Percentiles rank a stretch among this genome's conserved stretches.
Evolutionary conservation across 2,888 invertebrate genomes (phyloP).

Genomic region (Nemapogon koenigi): DNA sequence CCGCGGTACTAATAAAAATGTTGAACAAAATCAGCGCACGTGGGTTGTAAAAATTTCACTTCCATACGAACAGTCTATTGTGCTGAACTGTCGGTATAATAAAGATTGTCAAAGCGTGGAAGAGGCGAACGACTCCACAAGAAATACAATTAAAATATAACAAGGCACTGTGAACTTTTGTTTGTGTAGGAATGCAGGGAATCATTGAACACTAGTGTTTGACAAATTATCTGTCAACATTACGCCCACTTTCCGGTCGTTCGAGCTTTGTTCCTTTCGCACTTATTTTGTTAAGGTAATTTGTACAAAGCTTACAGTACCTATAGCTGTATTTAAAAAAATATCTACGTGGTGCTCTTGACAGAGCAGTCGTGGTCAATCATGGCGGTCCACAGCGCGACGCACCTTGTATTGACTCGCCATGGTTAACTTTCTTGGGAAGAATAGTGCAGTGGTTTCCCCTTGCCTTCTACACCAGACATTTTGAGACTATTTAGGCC

Average conservation of each 20-base stretch:
- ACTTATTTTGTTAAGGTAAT: no score
- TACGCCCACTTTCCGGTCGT: slow-evolving; percentile 34
- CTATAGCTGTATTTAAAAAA: no score
- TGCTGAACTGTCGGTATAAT: slow-evolving; percentile 5
- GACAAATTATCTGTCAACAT: slow-evolving; percentile 51
- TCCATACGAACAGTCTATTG: slow-evolving; percentile 5
- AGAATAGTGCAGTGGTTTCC: no score
- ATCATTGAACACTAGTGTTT: slow-evolving; percentile 47
- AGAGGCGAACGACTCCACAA: slow-evolving; percentile 17
- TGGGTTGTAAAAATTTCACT: slow-evolving; percentile 36
- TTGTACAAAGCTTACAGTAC: no score
- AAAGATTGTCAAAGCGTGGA: slow-evolving; percentile 2
- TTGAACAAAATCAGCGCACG: slow-evolving; percentile 39
- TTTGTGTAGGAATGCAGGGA: slow-evolving; percentile 39
- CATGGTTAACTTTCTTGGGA: no score
- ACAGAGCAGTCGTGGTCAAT: no score
- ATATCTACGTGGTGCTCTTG: no score
- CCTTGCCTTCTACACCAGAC: no score
- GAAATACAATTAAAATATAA: slow-evolving; percentile 39
- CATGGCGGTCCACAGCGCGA: no score
- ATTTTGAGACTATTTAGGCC: no score
- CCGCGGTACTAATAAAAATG: slow-evolving; percentile 26
- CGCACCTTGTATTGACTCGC: no score
- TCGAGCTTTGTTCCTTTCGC: no score
- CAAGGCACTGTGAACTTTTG: slow-evolving; percentile 48